Percentiles rank a stretch among this genome's conserved stretches.
phyloP scores from a whole-genome alignment of 2,797 vertebrate genomes.

The Staurois parvus region DNA sequence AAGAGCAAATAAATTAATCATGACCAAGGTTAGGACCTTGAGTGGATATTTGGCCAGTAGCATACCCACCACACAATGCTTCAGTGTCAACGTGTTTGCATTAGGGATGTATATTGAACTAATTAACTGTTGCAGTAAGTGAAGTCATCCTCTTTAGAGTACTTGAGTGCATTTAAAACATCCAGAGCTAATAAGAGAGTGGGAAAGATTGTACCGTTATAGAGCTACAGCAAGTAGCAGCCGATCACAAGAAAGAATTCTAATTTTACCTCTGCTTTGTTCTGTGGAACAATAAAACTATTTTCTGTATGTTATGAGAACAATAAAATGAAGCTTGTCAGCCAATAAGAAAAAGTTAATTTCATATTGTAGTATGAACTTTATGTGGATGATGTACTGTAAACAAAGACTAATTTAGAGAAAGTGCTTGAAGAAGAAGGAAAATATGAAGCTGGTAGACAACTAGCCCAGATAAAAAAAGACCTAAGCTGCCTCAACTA shows the following conservation, averaged over 20 bases:
- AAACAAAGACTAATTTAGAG: too few relatives aligned
- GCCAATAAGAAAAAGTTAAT: neutral
- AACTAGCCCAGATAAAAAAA: too few relatives aligned
- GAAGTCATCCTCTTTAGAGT: slow-evolving; percentile 52
- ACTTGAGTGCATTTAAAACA: slow-evolving; percentile 43
- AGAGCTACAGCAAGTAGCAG: slow-evolving; percentile 1
- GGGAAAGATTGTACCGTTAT: slow-evolving; percentile 30
- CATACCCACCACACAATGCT: slow-evolving; percentile 32
- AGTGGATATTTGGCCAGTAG: slow-evolving; percentile 25
- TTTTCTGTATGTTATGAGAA: neutral
- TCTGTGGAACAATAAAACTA: neutral
- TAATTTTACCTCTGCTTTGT: neutral
- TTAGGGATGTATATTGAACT: slow-evolving; percentile 36
- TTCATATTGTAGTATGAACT: neutral
- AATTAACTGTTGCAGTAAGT: slow-evolving; percentile 47
- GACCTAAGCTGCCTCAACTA: too few relatives aligned
- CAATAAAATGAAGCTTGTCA: neutral
- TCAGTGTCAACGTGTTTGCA: slow-evolving; percentile 42
- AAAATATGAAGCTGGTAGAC: too few relatives aligned
- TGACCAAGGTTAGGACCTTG: slow-evolving; percentile 29
- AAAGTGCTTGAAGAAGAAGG: too few relatives aligned
- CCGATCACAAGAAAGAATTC: slow-evolving; percentile 12
- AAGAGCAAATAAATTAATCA: slow-evolving; percentile 40
- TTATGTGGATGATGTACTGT: neutral
- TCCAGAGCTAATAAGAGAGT: slow-evolving; percentile 32